These are phyloP conservation scores for Neoascia interrupta DNA, from an alignment of 2,888 invertebrate species.

Conservation along the genomic window DNA sequence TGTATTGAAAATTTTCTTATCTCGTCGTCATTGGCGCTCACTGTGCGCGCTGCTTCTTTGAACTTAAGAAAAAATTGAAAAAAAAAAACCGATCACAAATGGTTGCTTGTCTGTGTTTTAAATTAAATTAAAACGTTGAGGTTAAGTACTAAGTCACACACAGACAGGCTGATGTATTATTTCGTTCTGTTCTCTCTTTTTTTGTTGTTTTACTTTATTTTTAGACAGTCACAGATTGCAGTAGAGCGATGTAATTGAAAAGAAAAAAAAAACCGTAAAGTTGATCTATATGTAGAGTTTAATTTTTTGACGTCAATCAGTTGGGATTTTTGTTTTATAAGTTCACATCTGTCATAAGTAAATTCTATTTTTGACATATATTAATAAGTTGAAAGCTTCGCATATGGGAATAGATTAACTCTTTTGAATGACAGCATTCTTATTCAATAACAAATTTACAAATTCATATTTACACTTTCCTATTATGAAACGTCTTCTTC, in stretches of 20 bases:
- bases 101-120: slow-evolving; percentile 33
- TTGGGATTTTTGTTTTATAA: slow-evolving; percentile 7
- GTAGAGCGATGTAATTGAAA: slow-evolving; percentile 38
- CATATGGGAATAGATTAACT: too few species aligned
- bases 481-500: too few species aligned
- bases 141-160: slow-evolving; percentile 62
- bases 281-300: not conserved
- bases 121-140: slow-evolving; percentile 65
- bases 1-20: slow-evolving; percentile 56
- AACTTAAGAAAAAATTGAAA: slow-evolving; percentile 2
- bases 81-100: slow-evolving; percentile 9
- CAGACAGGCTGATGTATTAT: slow-evolving; percentile 29
- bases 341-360: too few species aligned
- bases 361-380: too few species aligned
- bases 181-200: too few species aligned
- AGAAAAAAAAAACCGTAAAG: slow-evolving; percentile 25
- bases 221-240: slow-evolving; percentile 46
- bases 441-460: too few species aligned
- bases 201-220: slow-evolving; percentile 32
- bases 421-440: too few species aligned
- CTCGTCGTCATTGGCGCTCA: slow-evolving; percentile 42
- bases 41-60: slow-evolving; percentile 22
- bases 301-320: slow-evolving; percentile 25
- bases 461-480: too few species aligned
- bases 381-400: too few species aligned